Evolutionary conservation across 2,797 vertebrate species (phyloP).

Genomic region (Anguilla pacifica): DNA sequence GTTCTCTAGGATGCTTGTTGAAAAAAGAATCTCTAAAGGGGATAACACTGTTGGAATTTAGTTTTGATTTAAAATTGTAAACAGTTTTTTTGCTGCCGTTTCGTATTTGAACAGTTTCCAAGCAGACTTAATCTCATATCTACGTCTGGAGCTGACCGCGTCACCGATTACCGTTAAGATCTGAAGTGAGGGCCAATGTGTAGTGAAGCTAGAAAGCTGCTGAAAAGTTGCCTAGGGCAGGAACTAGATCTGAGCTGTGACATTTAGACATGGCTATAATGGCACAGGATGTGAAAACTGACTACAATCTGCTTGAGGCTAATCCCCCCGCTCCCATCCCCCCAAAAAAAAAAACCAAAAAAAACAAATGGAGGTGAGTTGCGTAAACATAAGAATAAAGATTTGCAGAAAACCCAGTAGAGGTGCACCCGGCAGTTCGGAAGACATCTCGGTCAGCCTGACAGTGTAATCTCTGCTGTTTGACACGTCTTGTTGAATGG

Average conservation of each 20-base stretch:
- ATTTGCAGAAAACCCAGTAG: not conserved
- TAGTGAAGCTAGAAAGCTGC: not conserved
- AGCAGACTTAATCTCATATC: not conserved
- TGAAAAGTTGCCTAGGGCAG: not conserved
- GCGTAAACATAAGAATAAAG: not conserved
- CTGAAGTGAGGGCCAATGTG: conserved; percentile 25
- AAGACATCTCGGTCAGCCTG: not conserved
- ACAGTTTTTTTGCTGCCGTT: not conserved
- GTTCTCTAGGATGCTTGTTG: not conserved
- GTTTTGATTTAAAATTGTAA: no score
- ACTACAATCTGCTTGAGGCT: not conserved
- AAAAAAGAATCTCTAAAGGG: not conserved
- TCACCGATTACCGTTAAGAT: not conserved
- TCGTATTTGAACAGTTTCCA: not conserved
- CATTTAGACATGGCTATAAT: not conserved
- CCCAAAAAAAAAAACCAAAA: not conserved
- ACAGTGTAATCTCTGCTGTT: not conserved
- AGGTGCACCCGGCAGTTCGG: not conserved
- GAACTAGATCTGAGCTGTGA: not conserved
- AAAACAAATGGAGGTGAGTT: not conserved
- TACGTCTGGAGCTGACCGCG: not conserved
- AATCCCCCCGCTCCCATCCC: not conserved
- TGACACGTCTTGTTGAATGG: conserved; percentile 7
- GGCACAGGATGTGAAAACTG: not conserved
- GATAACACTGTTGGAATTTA: not conserved